Evolutionary conservation across 1,140 invertebrate species (phyloP).

Genomic region (Planococcus citri): DNA sequence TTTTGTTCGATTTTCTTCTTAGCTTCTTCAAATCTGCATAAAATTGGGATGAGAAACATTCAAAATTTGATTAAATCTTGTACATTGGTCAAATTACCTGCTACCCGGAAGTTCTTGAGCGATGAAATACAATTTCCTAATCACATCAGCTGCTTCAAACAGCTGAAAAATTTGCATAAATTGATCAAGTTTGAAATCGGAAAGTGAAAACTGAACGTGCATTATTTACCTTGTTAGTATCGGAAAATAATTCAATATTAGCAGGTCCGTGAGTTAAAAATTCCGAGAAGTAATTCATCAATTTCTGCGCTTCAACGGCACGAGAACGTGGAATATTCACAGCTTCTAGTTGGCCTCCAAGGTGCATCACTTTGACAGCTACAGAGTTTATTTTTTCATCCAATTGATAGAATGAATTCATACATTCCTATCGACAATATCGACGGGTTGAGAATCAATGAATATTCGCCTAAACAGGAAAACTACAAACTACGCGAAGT

Average conservation of each 20-base stretch:
- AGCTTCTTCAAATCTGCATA: slow-evolving; percentile 64
- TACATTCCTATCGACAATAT: slow-evolving; percentile 48
- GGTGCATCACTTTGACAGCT: slow-evolving; percentile 90
- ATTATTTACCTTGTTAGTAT: slow-evolving; percentile 36
- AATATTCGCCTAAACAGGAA: no score
- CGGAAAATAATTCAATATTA: slow-evolving; percentile 73
- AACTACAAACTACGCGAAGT: slow-evolving; percentile 19
- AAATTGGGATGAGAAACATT: neutral
- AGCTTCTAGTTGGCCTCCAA: slow-evolving; percentile 93
- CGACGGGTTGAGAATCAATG: neutral
- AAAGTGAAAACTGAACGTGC: neutral
- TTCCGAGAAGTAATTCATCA: slow-evolving; percentile 90
- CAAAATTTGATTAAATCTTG: neutral
- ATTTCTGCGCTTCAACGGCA: slow-evolving; percentile 84
- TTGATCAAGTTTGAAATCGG: neutral
- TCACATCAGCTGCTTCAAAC: slow-evolving; percentile 94
- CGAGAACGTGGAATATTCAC: slow-evolving; percentile 87
- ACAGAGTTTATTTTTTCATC: slow-evolving; percentile 94
- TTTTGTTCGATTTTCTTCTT: slow-evolving; percentile 83
- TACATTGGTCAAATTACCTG: slow-evolving; percentile 10
- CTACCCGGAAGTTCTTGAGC: slow-evolving; percentile 51
- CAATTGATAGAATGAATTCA: slow-evolving; percentile 78
- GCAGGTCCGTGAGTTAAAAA: slow-evolving; percentile 76
- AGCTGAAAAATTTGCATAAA: slow-evolving; percentile 41
- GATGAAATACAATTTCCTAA: slow-evolving; percentile 92